Evolutionary conservation across 2,888 invertebrate species (phyloP).

Genomic region (Aleiodes leptofemur): DNA sequence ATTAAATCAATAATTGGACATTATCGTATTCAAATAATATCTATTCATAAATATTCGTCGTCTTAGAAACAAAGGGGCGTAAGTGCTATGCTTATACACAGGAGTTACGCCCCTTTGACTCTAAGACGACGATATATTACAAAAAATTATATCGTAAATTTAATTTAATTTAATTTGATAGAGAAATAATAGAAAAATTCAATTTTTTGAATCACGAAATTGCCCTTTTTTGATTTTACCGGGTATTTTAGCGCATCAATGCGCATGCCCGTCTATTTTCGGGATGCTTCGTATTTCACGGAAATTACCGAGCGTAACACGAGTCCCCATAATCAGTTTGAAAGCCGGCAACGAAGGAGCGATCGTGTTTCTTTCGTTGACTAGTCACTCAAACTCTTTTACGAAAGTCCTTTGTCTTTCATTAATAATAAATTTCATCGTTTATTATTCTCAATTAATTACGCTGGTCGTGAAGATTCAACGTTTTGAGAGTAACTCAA

Average conservation of each 20-base stretch:
- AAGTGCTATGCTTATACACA: no score
- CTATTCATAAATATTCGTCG: no score
- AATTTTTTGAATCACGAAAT: not conserved
- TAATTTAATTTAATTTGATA: no score
- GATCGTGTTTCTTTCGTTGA: not conserved
- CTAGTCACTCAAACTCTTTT: not conserved
- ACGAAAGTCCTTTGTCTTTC: constrained; percentile 13
- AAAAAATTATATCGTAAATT: no score
- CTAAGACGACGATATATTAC: no score
- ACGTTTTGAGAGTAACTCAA: not conserved
- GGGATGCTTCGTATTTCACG: not conserved
- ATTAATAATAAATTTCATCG: not conserved
- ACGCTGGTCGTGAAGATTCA: not conserved
- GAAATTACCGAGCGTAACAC: not conserved
- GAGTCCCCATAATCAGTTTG: constrained; percentile 20
- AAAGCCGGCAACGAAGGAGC: constrained; percentile 13
- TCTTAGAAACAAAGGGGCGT: no score
- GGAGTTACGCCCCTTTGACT: no score
- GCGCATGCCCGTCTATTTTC: not conserved
- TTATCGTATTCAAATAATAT: no score
- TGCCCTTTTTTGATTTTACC: not conserved
- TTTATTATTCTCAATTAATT: not conserved
- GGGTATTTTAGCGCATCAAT: not conserved
- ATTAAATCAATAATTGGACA: no score
- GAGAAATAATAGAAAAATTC: no score